Percentiles rank a stretch among this genome's conserved stretches.
Conservation (phyloP, 2,113 vertebrate species). For the Pavo muticus region DNA sequence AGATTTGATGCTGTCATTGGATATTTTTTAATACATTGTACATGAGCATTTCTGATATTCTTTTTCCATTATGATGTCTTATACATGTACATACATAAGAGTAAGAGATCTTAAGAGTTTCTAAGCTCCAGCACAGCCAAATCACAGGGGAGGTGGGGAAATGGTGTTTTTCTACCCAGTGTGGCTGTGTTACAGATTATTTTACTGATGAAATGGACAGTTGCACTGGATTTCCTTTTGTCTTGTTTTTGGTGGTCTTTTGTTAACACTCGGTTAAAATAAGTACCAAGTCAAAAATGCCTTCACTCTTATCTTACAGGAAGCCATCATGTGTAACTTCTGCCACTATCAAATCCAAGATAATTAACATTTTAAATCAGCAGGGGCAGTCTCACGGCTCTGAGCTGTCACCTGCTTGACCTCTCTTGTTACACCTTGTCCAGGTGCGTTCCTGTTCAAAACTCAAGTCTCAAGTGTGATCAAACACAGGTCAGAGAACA, state of each 20-base stretch:
- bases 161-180: constrained; percentile 17
- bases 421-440: not conserved
- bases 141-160: constrained; percentile 6
- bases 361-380: not conserved
- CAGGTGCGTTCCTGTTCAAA: constrained; percentile 13
- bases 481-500: constrained; percentile 31
- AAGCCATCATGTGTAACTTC: not conserved
- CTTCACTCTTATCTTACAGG: not conserved
- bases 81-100: not conserved
- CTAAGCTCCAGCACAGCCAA: not conserved
- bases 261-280: not conserved
- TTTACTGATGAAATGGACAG: constrained; percentile 26
- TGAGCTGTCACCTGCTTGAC: not conserved
- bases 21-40: not conserved
- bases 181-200: constrained; percentile 1
- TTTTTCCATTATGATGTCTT: not conserved
- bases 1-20: not conserved
- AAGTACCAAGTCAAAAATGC: not conserved
- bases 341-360: not conserved
- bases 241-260: not conserved
- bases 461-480: not conserved
- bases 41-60: not conserved
- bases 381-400: not conserved
- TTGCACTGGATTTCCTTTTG: not conserved
- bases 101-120: not conserved